Evolutionary conservation across 2,113 vertebrate genomes (phyloP), one percentile per base, ranked within the genome.

Genomic region (Butastur rufipennis): DNA sequence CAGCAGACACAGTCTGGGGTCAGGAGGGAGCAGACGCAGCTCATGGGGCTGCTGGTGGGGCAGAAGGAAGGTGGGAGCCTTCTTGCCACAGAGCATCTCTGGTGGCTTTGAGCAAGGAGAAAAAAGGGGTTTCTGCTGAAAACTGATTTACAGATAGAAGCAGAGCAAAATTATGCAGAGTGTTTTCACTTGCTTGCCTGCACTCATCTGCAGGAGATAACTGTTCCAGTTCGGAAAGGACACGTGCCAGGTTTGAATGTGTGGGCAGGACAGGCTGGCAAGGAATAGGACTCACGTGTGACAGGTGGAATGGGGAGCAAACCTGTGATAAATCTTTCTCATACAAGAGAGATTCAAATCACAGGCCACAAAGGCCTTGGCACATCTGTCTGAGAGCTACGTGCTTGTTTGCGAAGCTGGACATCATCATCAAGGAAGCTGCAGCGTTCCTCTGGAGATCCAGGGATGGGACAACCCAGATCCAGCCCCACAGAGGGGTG

Each of bases 401-500:
- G 13, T 14, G 55, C 5, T 1, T 13, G 15, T 55, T 10, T 38
- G 32, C 65, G 23, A 34, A 74, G 68, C 77, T 71, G 79, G n/a
- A 53, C 48, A 22, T 25, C 87, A 26, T 61, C 32, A 0, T 29
- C 78, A 52, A 22, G 73, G 88, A 47, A 48, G 58, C 71, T 61
- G 36, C 71, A 58, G 21, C 2, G 0, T 80, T 90, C 71, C 53
- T 53, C 80, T 86, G 95, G 45, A 84, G 45, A 48, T 31, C 16
- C 63, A 63, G n/a, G 12, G 31, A 27, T 2, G 7, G 53, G 36
- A 73, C 31, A 83, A 7, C 42, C 31, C 4, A 1, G 18, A 52
- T 71, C 62, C 78, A 83, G 36, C 42, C 59, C 59, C 0, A 0
- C 5, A 0, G 43, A 7, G 45, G 26, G 6, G 1, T 36, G 58